phyloP scores from a whole-genome alignment of 2,888 invertebrate species.

The Ormyrus labotus region DNA sequence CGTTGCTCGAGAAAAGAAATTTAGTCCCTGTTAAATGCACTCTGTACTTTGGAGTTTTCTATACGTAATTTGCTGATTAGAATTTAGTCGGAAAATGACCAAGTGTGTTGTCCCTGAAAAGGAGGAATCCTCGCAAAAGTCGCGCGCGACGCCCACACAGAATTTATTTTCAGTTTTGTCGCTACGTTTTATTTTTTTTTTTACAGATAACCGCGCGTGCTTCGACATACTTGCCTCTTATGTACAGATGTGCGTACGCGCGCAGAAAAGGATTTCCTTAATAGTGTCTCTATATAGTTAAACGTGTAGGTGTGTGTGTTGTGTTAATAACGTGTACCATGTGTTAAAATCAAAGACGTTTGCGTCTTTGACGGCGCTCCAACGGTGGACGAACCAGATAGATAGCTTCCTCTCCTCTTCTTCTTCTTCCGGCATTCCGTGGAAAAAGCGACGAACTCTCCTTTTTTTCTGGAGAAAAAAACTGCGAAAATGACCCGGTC shows the following conservation, averaged over 20 bases:
- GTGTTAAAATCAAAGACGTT: conserved; percentile 11
- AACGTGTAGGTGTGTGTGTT: conserved; percentile 34
- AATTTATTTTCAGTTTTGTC: conserved; percentile 17
- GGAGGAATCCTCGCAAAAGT: conserved; percentile 17
- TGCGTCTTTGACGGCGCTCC: conserved; percentile 31
- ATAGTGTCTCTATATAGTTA: background rate
- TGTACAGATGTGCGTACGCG: conserved; percentile 43
- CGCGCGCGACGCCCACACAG: conserved; percentile 29
- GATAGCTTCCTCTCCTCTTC: background rate
- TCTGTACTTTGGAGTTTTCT: background rate
- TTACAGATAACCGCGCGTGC: conserved; percentile 5
- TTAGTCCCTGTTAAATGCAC: background rate
- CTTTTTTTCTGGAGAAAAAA: conserved; percentile 10
- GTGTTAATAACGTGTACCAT: conserved; percentile 2
- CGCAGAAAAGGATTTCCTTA: conserved; percentile 1
- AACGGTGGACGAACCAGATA: conserved; percentile 38
- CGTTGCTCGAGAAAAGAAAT: background rate
- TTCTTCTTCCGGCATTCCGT: background rate
- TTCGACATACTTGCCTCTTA: conserved; percentile 26
- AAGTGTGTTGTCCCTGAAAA: background rate
- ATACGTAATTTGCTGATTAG: no score
- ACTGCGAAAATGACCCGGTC: conserved; percentile 36
- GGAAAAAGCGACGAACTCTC: background rate
- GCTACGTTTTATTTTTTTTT: background rate
- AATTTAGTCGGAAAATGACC: no score